phyloP scores from a whole-genome alignment of 2,888 invertebrate genomes.

The Pinctada fucata region DNA sequence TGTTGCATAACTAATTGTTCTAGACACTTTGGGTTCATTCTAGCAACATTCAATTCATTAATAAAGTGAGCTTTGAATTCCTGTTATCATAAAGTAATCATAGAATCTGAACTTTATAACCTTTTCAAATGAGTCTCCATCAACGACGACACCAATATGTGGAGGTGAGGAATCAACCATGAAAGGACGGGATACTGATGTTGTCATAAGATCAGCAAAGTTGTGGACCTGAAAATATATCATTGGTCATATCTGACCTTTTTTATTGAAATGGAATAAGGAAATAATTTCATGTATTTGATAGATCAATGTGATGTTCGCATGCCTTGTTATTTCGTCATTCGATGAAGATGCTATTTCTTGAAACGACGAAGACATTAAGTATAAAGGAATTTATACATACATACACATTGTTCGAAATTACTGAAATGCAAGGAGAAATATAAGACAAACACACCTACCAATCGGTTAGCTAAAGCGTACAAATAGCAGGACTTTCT shows the following conservation, averaged over 20 bases:
- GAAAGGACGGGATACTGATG: slow-evolving; percentile 6
- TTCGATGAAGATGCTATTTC: not conserved
- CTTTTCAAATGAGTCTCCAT: not conserved
- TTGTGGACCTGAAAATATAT: slow-evolving; percentile 10
- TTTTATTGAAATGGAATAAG: not conserved
- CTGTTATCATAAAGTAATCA: too few relatives aligned
- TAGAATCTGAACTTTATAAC: not conserved
- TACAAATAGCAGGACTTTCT: too few relatives aligned
- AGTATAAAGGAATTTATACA: not conserved
- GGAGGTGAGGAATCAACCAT: slow-evolving; percentile 11
- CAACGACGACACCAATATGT: slow-evolving; percentile 1
- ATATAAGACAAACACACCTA: too few relatives aligned
- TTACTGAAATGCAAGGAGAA: too few relatives aligned
- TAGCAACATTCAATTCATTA: too few relatives aligned
- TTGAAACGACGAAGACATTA: not conserved
- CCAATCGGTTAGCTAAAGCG: too few relatives aligned
- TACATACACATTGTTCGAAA: too few relatives aligned
- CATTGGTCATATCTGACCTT: too few relatives aligned
- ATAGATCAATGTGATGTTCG: not conserved
- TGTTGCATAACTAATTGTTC: too few relatives aligned
- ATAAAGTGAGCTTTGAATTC: too few relatives aligned
- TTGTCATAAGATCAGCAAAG: slow-evolving; percentile 5
- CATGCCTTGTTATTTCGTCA: not conserved
- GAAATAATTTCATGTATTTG: not conserved
- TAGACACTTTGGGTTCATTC: too few relatives aligned